These are phyloP conservation scores for Lagocephalus sceleratus DNA, from an alignment of 2,797 vertebrate genomes.

Conservation along the genomic window DNA sequence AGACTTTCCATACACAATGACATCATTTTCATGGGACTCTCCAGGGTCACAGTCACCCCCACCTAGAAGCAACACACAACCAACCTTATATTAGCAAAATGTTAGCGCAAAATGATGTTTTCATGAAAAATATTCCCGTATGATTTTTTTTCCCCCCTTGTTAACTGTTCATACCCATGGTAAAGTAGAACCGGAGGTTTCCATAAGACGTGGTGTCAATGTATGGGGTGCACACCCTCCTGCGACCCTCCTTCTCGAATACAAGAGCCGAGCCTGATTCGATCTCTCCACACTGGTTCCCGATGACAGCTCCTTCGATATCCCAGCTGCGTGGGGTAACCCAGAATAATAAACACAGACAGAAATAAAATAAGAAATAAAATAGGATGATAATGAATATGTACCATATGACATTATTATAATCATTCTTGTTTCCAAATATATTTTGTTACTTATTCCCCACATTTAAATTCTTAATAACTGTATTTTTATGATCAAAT, in stretches of 20 bases:
- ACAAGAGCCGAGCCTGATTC: slow-evolving; percentile 89
- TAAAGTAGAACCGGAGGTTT: slow-evolving; percentile 93
- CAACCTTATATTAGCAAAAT: not conserved
- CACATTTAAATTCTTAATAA: no score
- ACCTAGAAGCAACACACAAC: slow-evolving; percentile 70
- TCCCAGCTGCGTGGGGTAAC: slow-evolving; percentile 83
- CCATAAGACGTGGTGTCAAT: slow-evolving; percentile 91
- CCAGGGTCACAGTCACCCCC: slow-evolving; percentile 88
- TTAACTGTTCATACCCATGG: slow-evolving; percentile 76
- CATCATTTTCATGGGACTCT: slow-evolving; percentile 88
- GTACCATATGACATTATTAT: no score
- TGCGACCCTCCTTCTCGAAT: slow-evolving; percentile 87
- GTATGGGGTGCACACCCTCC: slow-evolving; percentile 91
- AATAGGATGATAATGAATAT: not conserved
- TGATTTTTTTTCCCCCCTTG: no score
- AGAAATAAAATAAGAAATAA: not conserved
- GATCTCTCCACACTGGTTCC: slow-evolving; percentile 89
- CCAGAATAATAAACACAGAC: not conserved
- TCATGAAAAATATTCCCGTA: not conserved
- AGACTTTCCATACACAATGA: slow-evolving; percentile 84
- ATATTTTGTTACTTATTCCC: no score
- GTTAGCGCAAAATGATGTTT: not conserved
- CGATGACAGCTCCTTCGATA: slow-evolving; percentile 83
- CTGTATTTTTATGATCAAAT: no score
- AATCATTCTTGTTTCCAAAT: no score